A percentile compares a stretch with the other conserved stretches of the same genome.
Evolutionary conservation across 1,140 invertebrate genomes (phyloP).

Genomic region (Teleopsis dalmanni): DNA sequence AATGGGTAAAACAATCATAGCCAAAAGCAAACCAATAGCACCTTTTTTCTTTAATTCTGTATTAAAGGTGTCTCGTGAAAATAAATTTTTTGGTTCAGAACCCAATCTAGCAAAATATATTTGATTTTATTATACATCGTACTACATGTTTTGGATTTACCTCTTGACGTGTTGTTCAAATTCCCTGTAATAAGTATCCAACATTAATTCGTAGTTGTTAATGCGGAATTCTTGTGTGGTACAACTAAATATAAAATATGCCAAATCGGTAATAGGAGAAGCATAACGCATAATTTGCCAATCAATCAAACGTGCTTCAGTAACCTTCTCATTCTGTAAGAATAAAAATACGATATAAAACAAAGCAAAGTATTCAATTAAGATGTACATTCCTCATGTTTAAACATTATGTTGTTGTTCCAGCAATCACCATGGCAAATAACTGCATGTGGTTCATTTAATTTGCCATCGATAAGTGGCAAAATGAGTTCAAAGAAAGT

Average conservation of each 20-base stretch:
- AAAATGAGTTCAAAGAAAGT: conserved; percentile 21
- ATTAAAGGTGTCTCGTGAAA: conserved; percentile 43
- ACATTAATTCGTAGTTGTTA: conserved; percentile 44
- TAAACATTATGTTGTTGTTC: conserved; percentile 51
- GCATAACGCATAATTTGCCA: conserved; percentile 51
- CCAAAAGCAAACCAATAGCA: conserved; percentile 36
- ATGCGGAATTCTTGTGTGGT: conserved; percentile 46
- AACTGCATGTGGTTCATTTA: conserved; percentile 42
- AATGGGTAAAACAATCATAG: conserved; percentile 39
- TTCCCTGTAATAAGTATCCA: conserved; percentile 52
- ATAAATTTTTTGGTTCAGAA: conserved; percentile 43
- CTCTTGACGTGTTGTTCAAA: conserved; percentile 36
- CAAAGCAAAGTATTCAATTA: conserved; percentile 3
- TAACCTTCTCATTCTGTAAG: conserved; percentile 25
- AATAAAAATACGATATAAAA: conserved; percentile 9
- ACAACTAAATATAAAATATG: conserved; percentile 52
- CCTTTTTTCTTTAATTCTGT: conserved; percentile 35
- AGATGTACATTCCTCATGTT: conserved; percentile 29
- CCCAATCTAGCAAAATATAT: conserved; percentile 29
- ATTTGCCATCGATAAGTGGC: conserved; percentile 14
- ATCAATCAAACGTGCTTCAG: conserved; percentile 49
- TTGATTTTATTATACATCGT: neutral
- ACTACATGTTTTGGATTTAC: conserved; percentile 11
- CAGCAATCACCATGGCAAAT: conserved; percentile 52
- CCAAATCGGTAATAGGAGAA: conserved; percentile 52